Percentiles rank a stretch among this genome's conserved stretches.
phyloP scores from a whole-genome alignment of 2,888 invertebrate species.

The Pterostichus niger region DNA sequence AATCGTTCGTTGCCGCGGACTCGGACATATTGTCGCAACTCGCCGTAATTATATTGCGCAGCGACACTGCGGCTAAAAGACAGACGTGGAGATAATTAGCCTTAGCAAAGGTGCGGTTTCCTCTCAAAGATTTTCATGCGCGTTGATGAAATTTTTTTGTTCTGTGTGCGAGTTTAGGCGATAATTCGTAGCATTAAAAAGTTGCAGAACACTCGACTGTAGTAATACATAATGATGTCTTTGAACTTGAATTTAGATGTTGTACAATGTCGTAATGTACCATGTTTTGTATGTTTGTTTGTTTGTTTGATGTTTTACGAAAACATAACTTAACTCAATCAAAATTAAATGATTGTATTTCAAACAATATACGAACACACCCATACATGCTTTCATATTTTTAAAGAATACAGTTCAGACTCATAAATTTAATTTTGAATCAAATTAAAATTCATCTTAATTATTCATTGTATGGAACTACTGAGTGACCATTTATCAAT shows the following conservation, averaged over 20 bases:
- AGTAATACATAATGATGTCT: neutral
- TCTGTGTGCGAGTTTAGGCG: neutral
- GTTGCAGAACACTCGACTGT: neutral
- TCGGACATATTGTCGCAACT: neutral
- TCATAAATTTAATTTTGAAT: too few species aligned
- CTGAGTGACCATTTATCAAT: too few species aligned
- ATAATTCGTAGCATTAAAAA: slow-evolving; percentile 7
- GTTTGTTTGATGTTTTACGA: too few species aligned
- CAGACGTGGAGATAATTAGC: slow-evolving; percentile 4
- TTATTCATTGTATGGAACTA: too few species aligned
- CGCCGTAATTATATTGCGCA: neutral
- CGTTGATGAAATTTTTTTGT: slow-evolving; percentile 1
- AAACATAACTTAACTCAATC: too few species aligned
- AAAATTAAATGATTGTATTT: too few species aligned
- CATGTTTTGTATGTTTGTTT: too few species aligned
- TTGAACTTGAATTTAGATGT: neutral
- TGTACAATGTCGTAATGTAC: too few species aligned
- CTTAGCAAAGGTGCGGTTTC: neutral
- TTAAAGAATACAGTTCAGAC: too few species aligned
- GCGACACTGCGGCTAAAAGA: neutral
- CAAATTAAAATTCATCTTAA: too few species aligned
- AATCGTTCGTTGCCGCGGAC: slow-evolving; percentile 16
- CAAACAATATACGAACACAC: too few species aligned
- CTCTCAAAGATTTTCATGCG: neutral
- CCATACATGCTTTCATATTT: too few species aligned